Evolutionary conservation across 2,113 vertebrate genomes (phyloP).

Genomic region (Serinus canaria): DNA sequence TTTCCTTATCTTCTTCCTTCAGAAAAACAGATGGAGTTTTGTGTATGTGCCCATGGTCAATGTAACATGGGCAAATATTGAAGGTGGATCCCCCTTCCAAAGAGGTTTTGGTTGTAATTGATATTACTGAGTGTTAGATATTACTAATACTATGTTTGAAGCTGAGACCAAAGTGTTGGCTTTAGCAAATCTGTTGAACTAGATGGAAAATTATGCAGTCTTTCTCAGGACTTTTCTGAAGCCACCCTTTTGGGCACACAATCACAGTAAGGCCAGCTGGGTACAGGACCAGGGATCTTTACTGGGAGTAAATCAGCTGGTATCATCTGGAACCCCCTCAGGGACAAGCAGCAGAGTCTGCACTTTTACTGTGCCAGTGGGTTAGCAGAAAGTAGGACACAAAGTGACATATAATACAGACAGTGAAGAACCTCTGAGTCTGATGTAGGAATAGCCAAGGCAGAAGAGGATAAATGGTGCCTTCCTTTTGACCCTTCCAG

Average conservation of each 20-base stretch:
- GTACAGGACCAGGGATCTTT: background rate
- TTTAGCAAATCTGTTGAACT: background rate
- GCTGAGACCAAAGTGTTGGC: background rate
- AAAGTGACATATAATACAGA: fast-evolving
- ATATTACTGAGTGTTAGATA: background rate
- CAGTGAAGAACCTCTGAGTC: background rate
- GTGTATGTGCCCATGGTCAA: background rate
- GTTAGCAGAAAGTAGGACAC: background rate
- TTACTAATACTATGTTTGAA: background rate
- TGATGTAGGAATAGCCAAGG: background rate
- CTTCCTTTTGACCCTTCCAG: background rate
- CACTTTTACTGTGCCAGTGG: background rate
- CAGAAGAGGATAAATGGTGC: background rate
- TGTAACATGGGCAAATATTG: background rate
- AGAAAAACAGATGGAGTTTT: background rate
- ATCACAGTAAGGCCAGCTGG: background rate
- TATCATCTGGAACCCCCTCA: background rate
- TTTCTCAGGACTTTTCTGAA: background rate
- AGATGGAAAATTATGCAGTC: background rate
- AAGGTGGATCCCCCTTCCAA: background rate
- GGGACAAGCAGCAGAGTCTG: background rate
- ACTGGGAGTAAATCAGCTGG: background rate
- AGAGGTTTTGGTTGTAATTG: background rate
- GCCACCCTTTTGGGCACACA: background rate
- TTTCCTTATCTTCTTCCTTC: background rate